phyloP scores from a whole-genome alignment of 35 echinoderm and acorn worm species.

The Apostichopus parvimensis region DNA sequence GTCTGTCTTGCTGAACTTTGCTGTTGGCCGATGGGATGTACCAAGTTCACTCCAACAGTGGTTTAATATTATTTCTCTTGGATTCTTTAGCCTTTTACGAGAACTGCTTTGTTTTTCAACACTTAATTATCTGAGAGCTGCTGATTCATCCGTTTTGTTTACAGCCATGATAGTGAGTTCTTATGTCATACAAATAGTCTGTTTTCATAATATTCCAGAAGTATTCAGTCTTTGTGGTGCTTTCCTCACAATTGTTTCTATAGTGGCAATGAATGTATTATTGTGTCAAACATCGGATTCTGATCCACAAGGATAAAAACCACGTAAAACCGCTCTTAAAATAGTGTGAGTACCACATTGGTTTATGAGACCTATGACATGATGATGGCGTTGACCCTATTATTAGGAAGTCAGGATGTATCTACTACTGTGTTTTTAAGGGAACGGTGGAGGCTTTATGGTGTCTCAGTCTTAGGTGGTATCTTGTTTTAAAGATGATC shows the following conservation, averaged over 20 bases:
- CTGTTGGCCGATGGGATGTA: not conserved
- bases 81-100: not conserved
- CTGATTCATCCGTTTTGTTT: constrained; percentile 7
- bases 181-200: not conserved
- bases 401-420: too few species aligned
- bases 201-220: constrained; percentile 8
- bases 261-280: not conserved
- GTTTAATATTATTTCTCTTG: not conserved
- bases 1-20: not conserved
- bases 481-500: too few species aligned
- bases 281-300: not conserved
- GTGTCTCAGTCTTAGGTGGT: too few species aligned
- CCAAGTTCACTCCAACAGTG: not conserved
- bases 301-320: not conserved
- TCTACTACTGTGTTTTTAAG: too few species aligned
- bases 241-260: not conserved
- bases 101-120: constrained; percentile 23
- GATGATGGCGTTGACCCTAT: too few species aligned
- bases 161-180: not conserved
- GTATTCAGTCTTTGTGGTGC: not conserved
- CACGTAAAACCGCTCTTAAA: not conserved
- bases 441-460: too few species aligned
- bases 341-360: too few species aligned
- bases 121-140: not conserved
- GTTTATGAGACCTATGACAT: too few species aligned